phyloP scores from a whole-genome alignment of 1,140 invertebrate species.

The Ceratina japonica region DNA sequence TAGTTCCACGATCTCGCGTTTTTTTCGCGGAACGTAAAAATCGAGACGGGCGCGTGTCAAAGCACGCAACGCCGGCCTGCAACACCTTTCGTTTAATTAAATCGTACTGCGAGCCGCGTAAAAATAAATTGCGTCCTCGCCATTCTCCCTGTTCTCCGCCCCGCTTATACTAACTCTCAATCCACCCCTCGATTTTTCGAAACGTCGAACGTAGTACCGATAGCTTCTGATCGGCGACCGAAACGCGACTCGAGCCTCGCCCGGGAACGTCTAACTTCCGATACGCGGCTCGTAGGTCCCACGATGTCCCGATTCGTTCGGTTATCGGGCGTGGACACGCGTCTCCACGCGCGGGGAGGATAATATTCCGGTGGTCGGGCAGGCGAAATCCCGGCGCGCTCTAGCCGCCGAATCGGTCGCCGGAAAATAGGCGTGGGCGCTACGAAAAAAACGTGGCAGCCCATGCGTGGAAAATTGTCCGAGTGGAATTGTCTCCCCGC shows the following conservation, averaged over 20 bases:
- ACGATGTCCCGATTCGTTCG: too few relatives aligned
- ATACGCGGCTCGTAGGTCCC: too few relatives aligned
- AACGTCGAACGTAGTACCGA: neutral
- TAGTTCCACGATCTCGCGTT: conserved; percentile 13
- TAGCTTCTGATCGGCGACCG: conserved; percentile 16
- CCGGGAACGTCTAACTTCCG: too few relatives aligned
- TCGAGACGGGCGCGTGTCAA: conserved; percentile 30
- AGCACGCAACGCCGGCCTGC: conserved; percentile 15
- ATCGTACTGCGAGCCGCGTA: conserved; percentile 38
- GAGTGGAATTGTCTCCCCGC: conserved; percentile 57
- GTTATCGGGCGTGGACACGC: neutral
- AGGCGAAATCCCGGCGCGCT: conserved; percentile 51
- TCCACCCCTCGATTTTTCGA: neutral
- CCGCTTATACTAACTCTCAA: neutral
- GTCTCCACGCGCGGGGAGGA: conserved; percentile 2
- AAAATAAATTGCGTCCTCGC: conserved; percentile 25
- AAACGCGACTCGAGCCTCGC: neutral
- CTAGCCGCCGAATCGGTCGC: conserved; percentile 54
- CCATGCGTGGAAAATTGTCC: conserved; percentile 67
- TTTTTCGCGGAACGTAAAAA: conserved; percentile 34
- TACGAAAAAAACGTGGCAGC: conserved; percentile 64
- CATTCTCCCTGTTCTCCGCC: neutral
- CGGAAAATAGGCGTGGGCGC: conserved; percentile 68
- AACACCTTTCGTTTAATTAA: conserved; percentile 50
- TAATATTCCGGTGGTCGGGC: conserved; percentile 39